Base-by-base conservation (phyloP, 2,888 invertebrate species). In the Miltochrista miniata region DNA sequence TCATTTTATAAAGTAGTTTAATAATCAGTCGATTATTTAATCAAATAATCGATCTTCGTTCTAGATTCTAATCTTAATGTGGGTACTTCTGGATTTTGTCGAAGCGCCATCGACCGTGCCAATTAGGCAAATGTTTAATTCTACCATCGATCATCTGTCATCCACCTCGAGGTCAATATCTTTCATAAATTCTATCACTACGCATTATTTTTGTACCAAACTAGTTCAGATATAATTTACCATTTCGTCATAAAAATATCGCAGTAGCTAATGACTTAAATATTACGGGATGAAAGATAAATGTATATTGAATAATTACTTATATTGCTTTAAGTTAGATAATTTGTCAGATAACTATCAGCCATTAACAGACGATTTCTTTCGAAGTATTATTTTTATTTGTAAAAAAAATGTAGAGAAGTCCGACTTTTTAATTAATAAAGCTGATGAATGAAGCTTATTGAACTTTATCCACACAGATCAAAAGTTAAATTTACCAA, bases 141-240 rank as follows among this genome's bases (percentile, higher is more conserved):
- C 76, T 71, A 74, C 74, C 81, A 89, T 90, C 86, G 76, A 87
- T 89, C 89, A 89, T 85, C 83, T 78, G 82, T 76, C 83, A 79
- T 82, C 87, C 81, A 83, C 79, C 81, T 83, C 76, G 52, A 76
- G 88, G 87, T 90, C 89, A 89, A 87, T 87, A 88, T 88, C 87
- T 89, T 83, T 80, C 68, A 72, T 74, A 81, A 79, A 82, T 81
- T 80, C 76, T 74, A 85, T 79, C 52, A 46, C 70, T 70, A 68
- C 62, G 74, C 72, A 76, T 76, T 82, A 79, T 81, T 79, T 84
- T 85, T 81, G 79, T 79, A 84, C 80, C 48, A 71, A 84, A 87
- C 87, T 65, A 78, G 86, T 88, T 85, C 67, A 54, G 66, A 65
- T 63, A 70, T 70, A 65, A 73, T 76, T 75, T 75, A 56, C 35